phyloP scores from a whole-genome alignment of 2,888 invertebrate genomes.

The Aspidiotus destructor region DNA sequence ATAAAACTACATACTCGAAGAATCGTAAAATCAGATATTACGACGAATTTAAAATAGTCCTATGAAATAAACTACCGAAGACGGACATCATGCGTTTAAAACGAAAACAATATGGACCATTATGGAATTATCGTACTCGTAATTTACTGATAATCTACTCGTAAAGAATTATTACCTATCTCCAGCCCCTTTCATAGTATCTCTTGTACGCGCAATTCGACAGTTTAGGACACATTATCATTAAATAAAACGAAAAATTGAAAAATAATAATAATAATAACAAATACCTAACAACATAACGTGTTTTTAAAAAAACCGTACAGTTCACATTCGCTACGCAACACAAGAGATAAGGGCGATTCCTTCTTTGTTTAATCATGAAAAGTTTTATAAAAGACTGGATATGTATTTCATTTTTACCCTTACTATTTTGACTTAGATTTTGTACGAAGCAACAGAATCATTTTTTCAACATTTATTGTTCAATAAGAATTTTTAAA shows the following conservation, averaged over 20 bases:
- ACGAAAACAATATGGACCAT: too few species aligned
- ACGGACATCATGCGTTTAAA: too few species aligned
- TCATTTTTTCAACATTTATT: slow-evolving; percentile 29
- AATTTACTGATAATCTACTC: too few species aligned
- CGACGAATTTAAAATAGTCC: too few species aligned
- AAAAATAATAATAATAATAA: slow-evolving; percentile 2
- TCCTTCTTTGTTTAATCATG: neutral
- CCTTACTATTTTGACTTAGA: neutral
- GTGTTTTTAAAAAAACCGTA: neutral
- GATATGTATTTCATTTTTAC: neutral
- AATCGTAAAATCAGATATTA: too few species aligned
- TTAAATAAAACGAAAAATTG: neutral
- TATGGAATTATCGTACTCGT: too few species aligned
- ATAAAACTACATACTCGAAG: too few species aligned
- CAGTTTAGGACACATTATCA: too few species aligned
- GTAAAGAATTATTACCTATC: too few species aligned
- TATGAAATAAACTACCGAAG: too few species aligned
- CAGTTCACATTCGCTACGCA: neutral
- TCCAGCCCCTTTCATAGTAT: neutral
- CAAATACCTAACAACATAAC: slow-evolving; percentile 2
- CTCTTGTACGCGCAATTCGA: neutral
- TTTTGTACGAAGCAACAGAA: slow-evolving; percentile 24
- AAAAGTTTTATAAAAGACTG: neutral
- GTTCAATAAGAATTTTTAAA: slow-evolving; percentile 31
- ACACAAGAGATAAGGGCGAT: neutral